Conservation (phyloP, 2,888 invertebrate species). For the Lamellibrachia columna region DNA sequence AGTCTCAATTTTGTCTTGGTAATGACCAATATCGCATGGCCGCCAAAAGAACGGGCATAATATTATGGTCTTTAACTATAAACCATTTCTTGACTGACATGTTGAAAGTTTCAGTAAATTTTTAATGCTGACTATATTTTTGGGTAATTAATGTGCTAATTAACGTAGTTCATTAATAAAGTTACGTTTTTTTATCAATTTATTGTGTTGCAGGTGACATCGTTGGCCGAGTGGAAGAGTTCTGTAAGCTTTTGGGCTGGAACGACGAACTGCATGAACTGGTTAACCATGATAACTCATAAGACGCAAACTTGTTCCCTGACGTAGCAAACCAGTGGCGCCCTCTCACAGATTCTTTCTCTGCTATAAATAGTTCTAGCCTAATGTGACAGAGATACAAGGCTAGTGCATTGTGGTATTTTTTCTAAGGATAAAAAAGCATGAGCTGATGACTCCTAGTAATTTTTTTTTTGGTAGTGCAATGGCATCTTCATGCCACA, state of each 20-base stretch:
- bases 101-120: not conserved
- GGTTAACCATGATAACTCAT: not conserved
- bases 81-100: not conserved
- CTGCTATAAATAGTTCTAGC: not conserved
- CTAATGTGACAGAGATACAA: not conserved
- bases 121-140: too few relatives aligned
- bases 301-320: not conserved
- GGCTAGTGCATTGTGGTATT: not conserved
- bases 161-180: too few relatives aligned
- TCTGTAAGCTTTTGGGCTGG: not conserved
- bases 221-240: not conserved
- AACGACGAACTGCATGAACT: not conserved
- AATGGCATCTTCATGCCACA: too few relatives aligned
- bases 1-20: too few relatives aligned
- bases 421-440: not conserved
- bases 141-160: too few relatives aligned
- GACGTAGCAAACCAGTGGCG: not conserved
- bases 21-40: too few relatives aligned
- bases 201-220: not conserved
- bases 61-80: too few relatives aligned
- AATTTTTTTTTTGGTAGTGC: too few relatives aligned
- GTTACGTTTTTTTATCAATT: not conserved
- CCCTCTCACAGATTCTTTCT: not conserved
- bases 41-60: not conserved
- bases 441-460: too few relatives aligned